Evolutionary conservation across 1,140 invertebrate genomes (phyloP).

Genomic region (Tetranychus cinnabarinus): DNA sequence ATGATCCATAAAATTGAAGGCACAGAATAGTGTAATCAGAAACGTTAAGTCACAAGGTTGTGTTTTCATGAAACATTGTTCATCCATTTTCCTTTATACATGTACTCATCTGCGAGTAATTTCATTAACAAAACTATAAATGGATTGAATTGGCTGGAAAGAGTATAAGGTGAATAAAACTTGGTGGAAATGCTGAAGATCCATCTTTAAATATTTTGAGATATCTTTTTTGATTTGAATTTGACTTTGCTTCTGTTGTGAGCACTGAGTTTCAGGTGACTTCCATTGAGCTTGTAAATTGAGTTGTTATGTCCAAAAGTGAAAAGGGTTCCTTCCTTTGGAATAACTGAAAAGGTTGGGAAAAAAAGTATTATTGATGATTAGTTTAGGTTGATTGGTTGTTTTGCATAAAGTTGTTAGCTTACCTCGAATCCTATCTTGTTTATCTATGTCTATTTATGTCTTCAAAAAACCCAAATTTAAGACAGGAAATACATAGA

Average conservation of each 20-base stretch:
- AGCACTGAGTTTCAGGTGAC: constrained; percentile 35
- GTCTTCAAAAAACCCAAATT: no score
- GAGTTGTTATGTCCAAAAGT: constrained; percentile 30
- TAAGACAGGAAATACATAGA: no score
- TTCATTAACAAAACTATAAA: no score
- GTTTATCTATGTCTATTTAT: constrained; percentile 32
- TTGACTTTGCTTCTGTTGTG: constrained; percentile 42
- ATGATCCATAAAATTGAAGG: no score
- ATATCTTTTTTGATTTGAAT: constrained; percentile 28
- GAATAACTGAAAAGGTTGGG: constrained; percentile 29
- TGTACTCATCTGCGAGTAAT: no score
- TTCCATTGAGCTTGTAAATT: constrained; percentile 38
- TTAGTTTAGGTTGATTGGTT: not conserved
- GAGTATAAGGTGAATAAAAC: no score
- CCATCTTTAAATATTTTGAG: not conserved
- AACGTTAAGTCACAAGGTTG: no score
- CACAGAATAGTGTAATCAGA: no score
- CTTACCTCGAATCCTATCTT: constrained; percentile 39
- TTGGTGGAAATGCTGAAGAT: not conserved
- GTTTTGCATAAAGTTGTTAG: constrained; percentile 4
- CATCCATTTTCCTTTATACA: no score
- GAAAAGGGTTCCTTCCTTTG: constrained; percentile 39
- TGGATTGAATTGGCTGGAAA: no score
- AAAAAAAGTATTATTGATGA: constrained; percentile 3
- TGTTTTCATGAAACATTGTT: no score